Percentiles rank a stretch among this genome's conserved stretches.
Conservation (phyloP, 2,113 vertebrate species). For the Carassius carassius region DNA sequence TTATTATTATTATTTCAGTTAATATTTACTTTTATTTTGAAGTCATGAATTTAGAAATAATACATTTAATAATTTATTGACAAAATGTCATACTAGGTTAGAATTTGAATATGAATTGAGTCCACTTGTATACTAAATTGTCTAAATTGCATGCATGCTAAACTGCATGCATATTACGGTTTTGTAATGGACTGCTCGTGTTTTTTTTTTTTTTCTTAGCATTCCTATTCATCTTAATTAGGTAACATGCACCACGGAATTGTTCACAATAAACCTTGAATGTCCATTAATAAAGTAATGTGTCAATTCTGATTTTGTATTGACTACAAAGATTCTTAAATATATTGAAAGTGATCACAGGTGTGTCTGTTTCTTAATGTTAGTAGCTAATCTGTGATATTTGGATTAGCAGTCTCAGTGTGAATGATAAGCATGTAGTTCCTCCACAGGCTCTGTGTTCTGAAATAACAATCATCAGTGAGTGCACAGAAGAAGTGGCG, state of each 20-base stretch:
- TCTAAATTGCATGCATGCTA: too few relatives aligned
- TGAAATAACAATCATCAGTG: constrained; percentile 38
- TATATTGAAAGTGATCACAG: background rate
- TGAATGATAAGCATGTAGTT: background rate
- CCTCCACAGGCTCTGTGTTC: background rate
- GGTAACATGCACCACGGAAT: background rate
- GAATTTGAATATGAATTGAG: too few relatives aligned
- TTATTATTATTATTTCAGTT: too few relatives aligned
- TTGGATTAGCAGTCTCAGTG: background rate
- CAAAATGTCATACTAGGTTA: too few relatives aligned
- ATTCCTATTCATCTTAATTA: constrained; percentile 1
- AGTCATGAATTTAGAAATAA: too few relatives aligned
- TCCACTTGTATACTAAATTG: too few relatives aligned
- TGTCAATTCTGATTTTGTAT: background rate
- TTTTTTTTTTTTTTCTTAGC: background rate
- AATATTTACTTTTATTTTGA: too few relatives aligned
- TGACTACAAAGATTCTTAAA: background rate
- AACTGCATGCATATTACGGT: background rate
- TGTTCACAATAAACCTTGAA: background rate
- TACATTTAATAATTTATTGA: too few relatives aligned
- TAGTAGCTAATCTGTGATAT: background rate
- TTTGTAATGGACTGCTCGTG: background rate
- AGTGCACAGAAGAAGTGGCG: constrained; percentile 5
- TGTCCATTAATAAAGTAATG: background rate
- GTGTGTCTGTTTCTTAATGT: background rate